phyloP scores from a whole-genome alignment of 2,797 vertebrate species.

The Peromyscus aztecus region DNA sequence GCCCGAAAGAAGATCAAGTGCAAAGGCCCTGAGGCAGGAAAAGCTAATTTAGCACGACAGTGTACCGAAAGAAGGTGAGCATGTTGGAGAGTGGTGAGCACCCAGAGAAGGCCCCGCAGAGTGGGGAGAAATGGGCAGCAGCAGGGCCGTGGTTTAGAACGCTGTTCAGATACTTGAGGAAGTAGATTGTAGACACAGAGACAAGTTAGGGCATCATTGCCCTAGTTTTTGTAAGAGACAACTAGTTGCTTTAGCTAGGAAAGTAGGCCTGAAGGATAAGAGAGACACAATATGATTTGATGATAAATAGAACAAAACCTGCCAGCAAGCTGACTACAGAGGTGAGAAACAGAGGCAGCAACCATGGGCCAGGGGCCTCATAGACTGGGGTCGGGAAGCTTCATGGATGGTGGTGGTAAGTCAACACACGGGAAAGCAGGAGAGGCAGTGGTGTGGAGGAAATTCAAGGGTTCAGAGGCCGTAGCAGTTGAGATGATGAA shows the following conservation, averaged over 20 bases:
- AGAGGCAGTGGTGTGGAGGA: background rate
- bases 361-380: background rate
- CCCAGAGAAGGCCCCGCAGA: background rate
- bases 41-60: slow-evolving; percentile 8
- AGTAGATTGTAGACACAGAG: background rate
- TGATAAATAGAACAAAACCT: background rate
- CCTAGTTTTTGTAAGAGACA: background rate
- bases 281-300: background rate
- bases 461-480: background rate
- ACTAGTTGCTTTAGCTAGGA: background rate
- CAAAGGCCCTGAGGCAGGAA: slow-evolving; percentile 64
- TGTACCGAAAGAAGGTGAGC: background rate
- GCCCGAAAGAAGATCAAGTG: slow-evolving; percentile 54
- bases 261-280: background rate
- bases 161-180: background rate
- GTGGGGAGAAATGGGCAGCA: background rate
- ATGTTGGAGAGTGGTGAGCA: background rate
- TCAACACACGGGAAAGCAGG: background rate
- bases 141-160: background rate
- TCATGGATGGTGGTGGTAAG: background rate
- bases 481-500: background rate
- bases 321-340: background rate
- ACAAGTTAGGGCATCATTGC: background rate
- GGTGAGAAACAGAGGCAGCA: background rate
- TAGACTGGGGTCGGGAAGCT: background rate